Percentiles rank a stretch among this genome's conserved stretches.
These are phyloP conservation scores for Zaprionus africanus DNA, from an alignment of 1,140 invertebrate species.

Conservation along the genomic window DNA sequence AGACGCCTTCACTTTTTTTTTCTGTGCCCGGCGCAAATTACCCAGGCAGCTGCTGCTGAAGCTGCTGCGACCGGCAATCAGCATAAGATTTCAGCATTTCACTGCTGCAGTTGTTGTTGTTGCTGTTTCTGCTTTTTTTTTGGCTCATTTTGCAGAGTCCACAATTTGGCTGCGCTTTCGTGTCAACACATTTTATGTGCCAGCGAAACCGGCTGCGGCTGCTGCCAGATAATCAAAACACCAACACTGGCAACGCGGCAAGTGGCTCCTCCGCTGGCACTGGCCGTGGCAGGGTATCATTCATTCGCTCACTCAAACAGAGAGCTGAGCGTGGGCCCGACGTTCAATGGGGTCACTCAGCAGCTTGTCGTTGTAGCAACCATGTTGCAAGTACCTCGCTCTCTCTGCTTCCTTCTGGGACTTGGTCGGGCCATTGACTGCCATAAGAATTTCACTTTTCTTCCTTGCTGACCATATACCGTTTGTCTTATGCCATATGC, in stretches of 20 bases:
- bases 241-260: constrained; percentile 50
- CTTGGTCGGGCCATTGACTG: constrained; percentile 32
- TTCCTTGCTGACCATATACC: constrained; percentile 33
- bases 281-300: constrained; percentile 51
- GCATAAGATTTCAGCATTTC: constrained; percentile 68
- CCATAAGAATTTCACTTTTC: constrained; percentile 66
- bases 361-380: neutral
- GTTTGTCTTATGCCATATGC: constrained; percentile 30
- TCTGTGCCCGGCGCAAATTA: constrained; percentile 56
- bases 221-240: constrained; percentile 48
- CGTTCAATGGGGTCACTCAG: constrained; percentile 53
- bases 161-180: constrained; percentile 51
- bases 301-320: constrained; percentile 33
- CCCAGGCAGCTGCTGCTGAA: constrained; percentile 60
- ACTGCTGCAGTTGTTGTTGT: constrained; percentile 23
- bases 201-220: constrained; percentile 32
- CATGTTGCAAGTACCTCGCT: constrained; percentile 1
- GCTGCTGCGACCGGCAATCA: constrained; percentile 58
- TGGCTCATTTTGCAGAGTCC: constrained; percentile 28
- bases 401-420: neutral
- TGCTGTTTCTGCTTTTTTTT: neutral
- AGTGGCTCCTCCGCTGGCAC: constrained; percentile 30
- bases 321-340: constrained; percentile 46
- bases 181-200: constrained; percentile 75
- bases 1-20: constrained; percentile 72